phyloP scores from a whole-genome alignment of 2,797 vertebrate species.

The Trachurus trachurus region DNA sequence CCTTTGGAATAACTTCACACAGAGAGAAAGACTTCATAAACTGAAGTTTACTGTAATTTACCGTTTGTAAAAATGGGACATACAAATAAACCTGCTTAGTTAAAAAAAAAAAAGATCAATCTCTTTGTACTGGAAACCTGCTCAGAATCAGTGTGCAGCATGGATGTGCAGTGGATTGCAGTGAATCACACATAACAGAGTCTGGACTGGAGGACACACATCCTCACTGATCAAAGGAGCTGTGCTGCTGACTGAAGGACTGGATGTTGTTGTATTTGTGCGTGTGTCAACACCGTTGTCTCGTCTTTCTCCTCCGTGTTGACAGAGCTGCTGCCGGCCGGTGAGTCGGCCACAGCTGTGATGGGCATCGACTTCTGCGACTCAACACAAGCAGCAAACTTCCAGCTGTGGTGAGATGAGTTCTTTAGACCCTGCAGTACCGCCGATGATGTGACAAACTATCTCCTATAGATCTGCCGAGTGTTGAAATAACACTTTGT shows the following conservation, averaged over 20 bases:
- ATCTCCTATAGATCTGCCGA: neutral
- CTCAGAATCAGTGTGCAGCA: neutral
- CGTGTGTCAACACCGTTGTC: neutral
- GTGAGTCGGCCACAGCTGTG: constrained; percentile 87
- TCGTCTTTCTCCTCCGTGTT: neutral
- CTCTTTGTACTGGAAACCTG: neutral
- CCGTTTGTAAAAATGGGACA: too few species aligned
- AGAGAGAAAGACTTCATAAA: neutral
- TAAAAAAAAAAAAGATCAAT: too few species aligned
- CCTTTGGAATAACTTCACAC: neutral
- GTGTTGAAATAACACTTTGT: neutral
- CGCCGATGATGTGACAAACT: neutral
- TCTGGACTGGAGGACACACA: neutral
- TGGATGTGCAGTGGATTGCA: neutral
- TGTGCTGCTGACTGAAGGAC: neutral
- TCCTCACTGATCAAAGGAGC: neutral
- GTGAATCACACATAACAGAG: neutral
- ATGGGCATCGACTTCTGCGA: constrained; percentile 99
- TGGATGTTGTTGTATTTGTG: neutral
- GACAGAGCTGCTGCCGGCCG: constrained; percentile 90
- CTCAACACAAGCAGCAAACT: constrained; percentile 97
- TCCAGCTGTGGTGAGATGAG: constrained; percentile 94
- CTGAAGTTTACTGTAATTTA: neutral
- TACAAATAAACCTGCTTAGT: too few species aligned
- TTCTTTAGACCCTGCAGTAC: neutral